These are phyloP conservation scores for Agelaius phoeniceus DNA, from an alignment of 2,113 vertebrate species.

Conservation along the genomic window DNA sequence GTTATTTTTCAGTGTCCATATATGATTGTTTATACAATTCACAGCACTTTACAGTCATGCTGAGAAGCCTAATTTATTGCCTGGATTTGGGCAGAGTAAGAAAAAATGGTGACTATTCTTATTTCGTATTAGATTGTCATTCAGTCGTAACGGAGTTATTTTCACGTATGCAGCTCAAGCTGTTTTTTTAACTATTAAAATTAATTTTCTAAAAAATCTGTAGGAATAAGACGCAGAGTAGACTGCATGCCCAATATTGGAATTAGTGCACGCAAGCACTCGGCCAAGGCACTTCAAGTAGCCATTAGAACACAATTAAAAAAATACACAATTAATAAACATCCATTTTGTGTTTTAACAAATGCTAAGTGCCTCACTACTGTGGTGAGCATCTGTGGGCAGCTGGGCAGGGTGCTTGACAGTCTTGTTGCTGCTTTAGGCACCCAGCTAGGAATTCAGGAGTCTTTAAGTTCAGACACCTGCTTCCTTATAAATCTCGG, in stretches of 20 bases:
- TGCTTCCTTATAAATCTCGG: neutral
- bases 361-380: constrained; percentile 50
- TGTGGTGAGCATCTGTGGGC: constrained; percentile 9
- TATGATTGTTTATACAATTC: constrained; percentile 81
- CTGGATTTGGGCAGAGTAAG: constrained; percentile 75
- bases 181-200: constrained; percentile 74
- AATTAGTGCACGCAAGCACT: neutral
- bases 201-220: constrained; percentile 69
- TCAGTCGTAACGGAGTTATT: constrained; percentile 71
- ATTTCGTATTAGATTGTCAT: constrained; percentile 72
- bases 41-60: constrained; percentile 80
- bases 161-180: constrained; percentile 71
- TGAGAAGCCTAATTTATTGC: constrained; percentile 73
- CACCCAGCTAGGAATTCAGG: neutral
- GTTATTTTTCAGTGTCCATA: constrained; percentile 85
- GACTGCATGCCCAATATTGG: constrained; percentile 44
- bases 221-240: constrained; percentile 64
- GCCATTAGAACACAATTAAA: neutral
- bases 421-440: constrained; percentile 4
- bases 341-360: neutral
- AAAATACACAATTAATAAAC: neutral
- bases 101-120: constrained; percentile 73
- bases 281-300: neutral
- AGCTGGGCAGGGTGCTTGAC: neutral
- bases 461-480: neutral